Base-by-base conservation (phyloP, 2,888 invertebrate species). In the Xanthostigma xanthostigma region DNA sequence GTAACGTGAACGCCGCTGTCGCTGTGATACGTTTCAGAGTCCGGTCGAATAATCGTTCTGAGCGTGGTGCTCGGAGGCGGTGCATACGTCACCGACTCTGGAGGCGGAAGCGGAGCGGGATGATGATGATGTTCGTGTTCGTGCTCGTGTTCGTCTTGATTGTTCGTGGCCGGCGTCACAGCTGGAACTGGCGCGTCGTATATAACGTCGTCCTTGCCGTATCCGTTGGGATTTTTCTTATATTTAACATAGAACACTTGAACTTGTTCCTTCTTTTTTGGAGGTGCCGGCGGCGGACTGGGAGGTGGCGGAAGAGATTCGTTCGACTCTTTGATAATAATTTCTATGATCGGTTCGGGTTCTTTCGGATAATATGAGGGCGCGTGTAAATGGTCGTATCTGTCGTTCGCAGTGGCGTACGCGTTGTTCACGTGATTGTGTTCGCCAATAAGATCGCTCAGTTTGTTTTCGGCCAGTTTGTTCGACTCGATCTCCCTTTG, bases 201-300 rank as follows among this genome's bases (percentile, higher is more conserved):
- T 46, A 88, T 76, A 10, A 89, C 75, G 55, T 83, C 80, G 44
- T 81, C 75, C 55, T 82, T 78, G 0, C 79, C 76, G 55, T 78
- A 73, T 11, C 84, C 77, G 56, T 79, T 70, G 2, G 78, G 84
- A 59, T 89, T 87, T 63, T 90, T 89, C 62, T 88, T 87, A 62
- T 91, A 91, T 65, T 90, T 90, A 0, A 91, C 90, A 61, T 90
- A 91, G 63, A 88, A 91, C 1, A 91, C 91, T 59, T 91, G 90
- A 38, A 90, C 87, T 34, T 89, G 87, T 61, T 90, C 89, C 60
- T 87, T 88, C 55, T 76, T 76, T 53, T 76, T 74, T 53, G 73
- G 74, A 13, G 69, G 70, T 1, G 74, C 65, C 12, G 72, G 71
- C 2, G 72, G 73, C 9, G 74, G 69, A 6, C 67, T 64, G 1